Evolutionary conservation across 2,888 invertebrate species (phyloP).

Genomic region (Microctonus hyperodae): DNA sequence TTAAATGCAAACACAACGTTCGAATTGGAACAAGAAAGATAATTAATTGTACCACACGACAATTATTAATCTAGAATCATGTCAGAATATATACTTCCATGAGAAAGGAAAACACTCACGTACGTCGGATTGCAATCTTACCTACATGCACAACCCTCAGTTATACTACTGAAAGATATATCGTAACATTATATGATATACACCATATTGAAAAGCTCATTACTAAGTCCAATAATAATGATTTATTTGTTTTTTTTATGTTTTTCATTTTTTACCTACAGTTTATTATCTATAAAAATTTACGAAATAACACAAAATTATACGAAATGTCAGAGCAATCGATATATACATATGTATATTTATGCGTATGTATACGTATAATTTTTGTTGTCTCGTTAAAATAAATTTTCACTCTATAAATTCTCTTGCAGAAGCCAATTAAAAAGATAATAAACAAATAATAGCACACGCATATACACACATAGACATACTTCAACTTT

Average conservation of each 20-base stretch:
- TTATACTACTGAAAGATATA: neutral
- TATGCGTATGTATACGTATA: too few species aligned
- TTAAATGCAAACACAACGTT: conserved; percentile 40
- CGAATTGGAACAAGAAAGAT: conserved; percentile 29
- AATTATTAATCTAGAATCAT: conserved; percentile 48
- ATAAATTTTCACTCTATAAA: neutral
- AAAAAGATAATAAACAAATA: neutral
- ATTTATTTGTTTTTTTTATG: neutral
- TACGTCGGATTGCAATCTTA: conserved; percentile 42
- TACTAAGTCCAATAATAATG: neutral
- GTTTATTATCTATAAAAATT: neutral
- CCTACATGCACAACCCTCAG: conserved; percentile 1
- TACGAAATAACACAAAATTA: neutral
- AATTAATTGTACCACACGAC: conserved; percentile 47
- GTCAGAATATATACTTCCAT: conserved; percentile 26
- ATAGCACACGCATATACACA: neutral
- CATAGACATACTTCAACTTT: too few species aligned
- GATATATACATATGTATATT: too few species aligned
- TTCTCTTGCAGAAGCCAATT: neutral
- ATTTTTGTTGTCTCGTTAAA: too few species aligned
- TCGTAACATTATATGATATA: too few species aligned
- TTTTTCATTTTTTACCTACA: neutral
- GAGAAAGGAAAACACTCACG: conserved; percentile 15
- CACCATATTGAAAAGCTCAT: neutral
- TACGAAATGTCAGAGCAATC: too few species aligned